phyloP scores from a whole-genome alignment of 2,888 invertebrate genomes.

The Sinopyrophorus schimmeli region DNA sequence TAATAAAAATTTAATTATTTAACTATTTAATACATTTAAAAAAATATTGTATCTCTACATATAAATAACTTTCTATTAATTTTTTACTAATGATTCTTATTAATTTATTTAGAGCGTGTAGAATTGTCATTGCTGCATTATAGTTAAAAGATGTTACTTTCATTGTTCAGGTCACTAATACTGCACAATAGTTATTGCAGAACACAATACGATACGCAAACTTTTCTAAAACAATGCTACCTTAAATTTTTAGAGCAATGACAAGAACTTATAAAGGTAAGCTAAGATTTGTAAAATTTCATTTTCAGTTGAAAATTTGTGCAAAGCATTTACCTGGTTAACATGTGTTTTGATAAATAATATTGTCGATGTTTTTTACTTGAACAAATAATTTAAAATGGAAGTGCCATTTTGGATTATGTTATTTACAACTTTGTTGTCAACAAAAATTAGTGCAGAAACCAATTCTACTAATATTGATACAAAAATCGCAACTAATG shows the following conservation, averaged over 20 bases:
- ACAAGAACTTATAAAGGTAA: conserved; percentile 26
- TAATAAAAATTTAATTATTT: too few species aligned
- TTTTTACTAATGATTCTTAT: conserved; percentile 1
- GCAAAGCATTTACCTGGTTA: too few species aligned
- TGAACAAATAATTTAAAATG: too few species aligned
- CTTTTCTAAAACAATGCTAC: conserved; percentile 21
- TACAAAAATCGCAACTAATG: too few species aligned
- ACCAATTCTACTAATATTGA: too few species aligned
- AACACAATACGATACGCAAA: conserved; percentile 23
- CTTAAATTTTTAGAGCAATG: conserved; percentile 15
- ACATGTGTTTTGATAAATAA: too few species aligned
- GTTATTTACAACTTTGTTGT: too few species aligned
- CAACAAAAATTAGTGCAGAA: too few species aligned
- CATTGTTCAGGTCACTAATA: conserved; percentile 24
- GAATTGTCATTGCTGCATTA: conserved; percentile 8
- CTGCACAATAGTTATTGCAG: conserved; percentile 18
- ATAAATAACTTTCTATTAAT: conserved; percentile 10
- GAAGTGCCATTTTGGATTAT: too few species aligned
- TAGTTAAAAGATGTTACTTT: conserved; percentile 20
- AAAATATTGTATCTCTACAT: too few species aligned
- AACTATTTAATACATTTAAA: too few species aligned
- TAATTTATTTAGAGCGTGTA: conserved; percentile 26
- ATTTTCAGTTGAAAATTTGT: conserved; percentile 6
- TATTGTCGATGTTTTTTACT: too few species aligned
- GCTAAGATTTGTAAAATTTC: conserved; percentile 4